Percentiles rank a stretch among this genome's conserved stretches.
phyloP scores from a whole-genome alignment of 2,888 invertebrate species.

The Dasypolia templi region DNA sequence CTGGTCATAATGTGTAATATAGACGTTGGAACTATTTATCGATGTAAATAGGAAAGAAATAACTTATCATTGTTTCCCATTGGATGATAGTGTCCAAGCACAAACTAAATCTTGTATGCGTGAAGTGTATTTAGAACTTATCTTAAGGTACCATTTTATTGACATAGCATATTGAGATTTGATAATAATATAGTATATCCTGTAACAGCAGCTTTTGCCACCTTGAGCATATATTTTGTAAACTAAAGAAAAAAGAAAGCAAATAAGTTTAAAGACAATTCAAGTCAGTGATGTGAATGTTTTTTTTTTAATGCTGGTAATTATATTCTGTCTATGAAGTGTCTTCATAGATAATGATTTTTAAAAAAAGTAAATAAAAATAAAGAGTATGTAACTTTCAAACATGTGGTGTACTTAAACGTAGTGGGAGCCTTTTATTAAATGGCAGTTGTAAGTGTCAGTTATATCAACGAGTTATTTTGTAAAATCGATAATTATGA shows the following conservation, averaged over 20 bases:
- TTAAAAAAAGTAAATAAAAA: background rate
- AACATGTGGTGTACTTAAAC: slow-evolving; percentile 9
- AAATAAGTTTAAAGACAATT: no score
- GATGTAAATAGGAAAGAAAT: slow-evolving; percentile 38
- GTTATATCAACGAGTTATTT: slow-evolving; percentile 23
- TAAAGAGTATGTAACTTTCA: slow-evolving; percentile 14
- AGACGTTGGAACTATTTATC: slow-evolving; percentile 20
- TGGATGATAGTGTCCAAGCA: slow-evolving; percentile 49
- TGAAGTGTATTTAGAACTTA: slow-evolving; percentile 49
- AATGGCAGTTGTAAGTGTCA: no score
- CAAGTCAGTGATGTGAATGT: background rate
- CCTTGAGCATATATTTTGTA: slow-evolving; percentile 13
- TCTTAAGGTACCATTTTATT: slow-evolving; percentile 21
- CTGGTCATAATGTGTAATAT: slow-evolving; percentile 32
- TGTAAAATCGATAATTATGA: slow-evolving; percentile 15
- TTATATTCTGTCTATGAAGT: slow-evolving; percentile 26
- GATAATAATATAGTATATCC: background rate
- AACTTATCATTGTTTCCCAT: slow-evolving; percentile 16
- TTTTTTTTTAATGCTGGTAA: slow-evolving; percentile 6
- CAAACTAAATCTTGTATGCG: slow-evolving; percentile 47
- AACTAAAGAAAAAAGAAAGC: background rate
- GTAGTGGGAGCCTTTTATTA: background rate
- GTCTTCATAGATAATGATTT: background rate
- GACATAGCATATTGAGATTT: slow-evolving; percentile 15
- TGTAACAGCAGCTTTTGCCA: background rate